Evolutionary conservation across 2,888 invertebrate genomes (phyloP).

Genomic region (Drosophila kanekoi): DNA sequence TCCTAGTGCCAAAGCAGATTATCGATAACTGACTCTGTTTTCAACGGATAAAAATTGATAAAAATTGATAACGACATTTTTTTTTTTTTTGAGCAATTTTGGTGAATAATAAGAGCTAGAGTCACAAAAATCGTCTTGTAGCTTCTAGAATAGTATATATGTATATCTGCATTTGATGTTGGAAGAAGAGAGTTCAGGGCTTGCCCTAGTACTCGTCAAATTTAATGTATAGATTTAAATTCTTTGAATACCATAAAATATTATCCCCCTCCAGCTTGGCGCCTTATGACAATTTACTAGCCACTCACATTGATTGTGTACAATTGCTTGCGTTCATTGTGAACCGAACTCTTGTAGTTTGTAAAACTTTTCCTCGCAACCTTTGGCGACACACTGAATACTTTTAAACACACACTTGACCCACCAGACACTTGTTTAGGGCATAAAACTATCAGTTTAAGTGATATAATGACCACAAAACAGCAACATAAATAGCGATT

Average conservation of each 20-base stretch:
- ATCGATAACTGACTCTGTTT: too few relatives aligned
- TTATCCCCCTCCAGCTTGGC: neutral
- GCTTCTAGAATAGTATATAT: too few relatives aligned
- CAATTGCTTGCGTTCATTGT: slow-evolving; percentile 21
- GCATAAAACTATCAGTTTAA: slow-evolving; percentile 63
- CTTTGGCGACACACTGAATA: slow-evolving; percentile 32
- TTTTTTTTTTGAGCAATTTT: too few relatives aligned
- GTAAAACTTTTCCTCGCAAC: slow-evolving; percentile 31
- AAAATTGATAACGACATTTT: too few relatives aligned
- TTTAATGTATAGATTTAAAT: too few relatives aligned
- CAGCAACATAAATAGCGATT: slow-evolving; percentile 54
- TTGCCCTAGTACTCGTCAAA: too few relatives aligned
- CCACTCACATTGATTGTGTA: slow-evolving; percentile 13
- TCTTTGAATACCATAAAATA: neutral
- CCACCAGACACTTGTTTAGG: slow-evolving; percentile 15
- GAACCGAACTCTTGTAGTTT: slow-evolving; percentile 39
- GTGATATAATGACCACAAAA: slow-evolving; percentile 47
- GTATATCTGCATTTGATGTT: too few relatives aligned
- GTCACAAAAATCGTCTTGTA: too few relatives aligned
- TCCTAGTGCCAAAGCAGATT: too few relatives aligned
- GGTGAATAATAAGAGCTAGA: too few relatives aligned
- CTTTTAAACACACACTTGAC: slow-evolving; percentile 47
- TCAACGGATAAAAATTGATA: too few relatives aligned
- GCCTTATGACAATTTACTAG: slow-evolving; percentile 31
- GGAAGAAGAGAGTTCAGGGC: too few relatives aligned